Conservation (phyloP, 2,113 vertebrate genomes). For the Craseonycteris thonglongyai region DNA sequence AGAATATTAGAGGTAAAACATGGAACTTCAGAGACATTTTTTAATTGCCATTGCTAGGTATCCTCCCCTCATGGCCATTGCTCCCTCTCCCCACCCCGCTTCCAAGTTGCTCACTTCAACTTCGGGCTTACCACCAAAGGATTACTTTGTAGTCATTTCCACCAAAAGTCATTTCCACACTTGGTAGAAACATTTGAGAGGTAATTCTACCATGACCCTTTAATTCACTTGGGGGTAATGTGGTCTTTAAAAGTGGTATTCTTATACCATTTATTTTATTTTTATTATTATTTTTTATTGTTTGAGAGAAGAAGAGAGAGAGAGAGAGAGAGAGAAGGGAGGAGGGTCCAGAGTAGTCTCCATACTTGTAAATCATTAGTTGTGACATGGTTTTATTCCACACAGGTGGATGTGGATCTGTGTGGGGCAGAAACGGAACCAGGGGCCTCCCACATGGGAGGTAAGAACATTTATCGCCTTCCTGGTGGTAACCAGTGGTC, state of each 20-base stretch:
- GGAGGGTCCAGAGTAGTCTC: no score
- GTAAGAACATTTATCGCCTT: no score
- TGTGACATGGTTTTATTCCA: no score
- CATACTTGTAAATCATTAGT: no score
- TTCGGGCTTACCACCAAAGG: not conserved
- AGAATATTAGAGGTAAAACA: not conserved
- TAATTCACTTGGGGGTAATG: not conserved
- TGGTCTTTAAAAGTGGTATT: not conserved
- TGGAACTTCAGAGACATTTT: not conserved
- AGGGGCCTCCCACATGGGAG: no score
- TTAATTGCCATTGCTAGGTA: not conserved
- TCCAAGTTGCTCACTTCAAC: not conserved
- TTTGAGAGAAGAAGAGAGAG: no score
- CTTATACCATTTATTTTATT: not conserved
- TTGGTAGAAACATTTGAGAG: not conserved
- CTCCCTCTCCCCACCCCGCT: fast-evolving
- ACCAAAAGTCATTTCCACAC: not conserved
- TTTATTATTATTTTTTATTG: no score
- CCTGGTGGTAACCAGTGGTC: no score
- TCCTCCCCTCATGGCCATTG: fast-evolving
- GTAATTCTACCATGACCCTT: not conserved
- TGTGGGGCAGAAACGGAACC: no score
- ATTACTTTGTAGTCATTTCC: not conserved
- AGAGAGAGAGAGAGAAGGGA: no score
- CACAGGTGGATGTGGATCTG: no score